These are phyloP conservation scores for Brachionus manjavacas DNA, from an alignment of 1,140 invertebrate species.

Conservation along the genomic window DNA sequence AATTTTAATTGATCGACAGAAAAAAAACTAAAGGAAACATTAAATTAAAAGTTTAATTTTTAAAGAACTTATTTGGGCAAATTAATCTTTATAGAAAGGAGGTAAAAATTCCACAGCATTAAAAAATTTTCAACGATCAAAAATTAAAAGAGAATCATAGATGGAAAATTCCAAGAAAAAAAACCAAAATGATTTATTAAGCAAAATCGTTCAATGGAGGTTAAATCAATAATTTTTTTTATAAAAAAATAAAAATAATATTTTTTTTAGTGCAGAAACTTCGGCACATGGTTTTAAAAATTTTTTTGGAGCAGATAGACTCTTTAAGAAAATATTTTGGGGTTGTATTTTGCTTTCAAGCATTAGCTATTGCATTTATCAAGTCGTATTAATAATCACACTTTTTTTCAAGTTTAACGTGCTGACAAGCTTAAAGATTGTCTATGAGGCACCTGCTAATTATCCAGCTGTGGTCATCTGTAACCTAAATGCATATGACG, in stretches of 20 bases:
- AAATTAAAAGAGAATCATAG: no score
- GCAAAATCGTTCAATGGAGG: no score
- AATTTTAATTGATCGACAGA: no score
- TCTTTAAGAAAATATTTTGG: background rate
- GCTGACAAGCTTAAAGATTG: background rate
- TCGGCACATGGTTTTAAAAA: background rate
- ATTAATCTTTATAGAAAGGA: no score
- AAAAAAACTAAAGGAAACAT: no score
- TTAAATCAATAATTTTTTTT: no score
- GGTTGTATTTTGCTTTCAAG: background rate
- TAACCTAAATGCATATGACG: background rate
- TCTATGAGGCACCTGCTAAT: background rate
- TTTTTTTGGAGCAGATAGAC: background rate
- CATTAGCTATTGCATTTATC: background rate
- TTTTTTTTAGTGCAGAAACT: background rate
- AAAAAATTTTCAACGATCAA: no score
- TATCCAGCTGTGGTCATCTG: slow-evolving; percentile 5
- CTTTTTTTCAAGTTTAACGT: background rate
- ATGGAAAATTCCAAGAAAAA: no score
- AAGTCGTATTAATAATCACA: background rate
- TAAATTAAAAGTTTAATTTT: no score
- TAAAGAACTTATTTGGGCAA: no score
- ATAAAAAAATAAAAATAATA: background rate
- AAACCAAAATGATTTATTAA: no score
- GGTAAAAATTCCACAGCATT: no score